phyloP scores from a whole-genome alignment of 1,140 invertebrate species.

The Plodia interpunctella region DNA sequence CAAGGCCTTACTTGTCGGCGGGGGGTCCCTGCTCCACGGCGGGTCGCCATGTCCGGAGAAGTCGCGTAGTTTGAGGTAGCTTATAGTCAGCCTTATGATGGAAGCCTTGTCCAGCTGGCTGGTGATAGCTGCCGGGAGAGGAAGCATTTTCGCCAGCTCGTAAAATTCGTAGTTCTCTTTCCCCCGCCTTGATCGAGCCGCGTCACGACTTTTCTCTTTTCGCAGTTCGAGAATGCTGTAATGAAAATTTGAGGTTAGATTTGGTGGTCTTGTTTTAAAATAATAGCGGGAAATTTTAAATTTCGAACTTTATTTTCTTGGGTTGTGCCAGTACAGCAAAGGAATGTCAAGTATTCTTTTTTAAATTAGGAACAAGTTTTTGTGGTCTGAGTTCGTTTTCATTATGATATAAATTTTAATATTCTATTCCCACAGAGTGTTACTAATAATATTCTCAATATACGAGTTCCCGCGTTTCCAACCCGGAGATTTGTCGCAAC shows the following conservation, averaged over 20 bases:
- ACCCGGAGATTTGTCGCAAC: background rate
- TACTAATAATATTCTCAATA: background rate
- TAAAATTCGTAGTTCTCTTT: conserved; percentile 99
- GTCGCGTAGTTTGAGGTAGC: conserved; percentile 96
- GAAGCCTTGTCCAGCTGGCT: conserved; percentile 99
- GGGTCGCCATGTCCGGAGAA: conserved; percentile 97
- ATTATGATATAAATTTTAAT: too few relatives aligned
- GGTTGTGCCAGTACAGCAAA: too few relatives aligned
- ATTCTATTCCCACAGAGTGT: too few relatives aligned
- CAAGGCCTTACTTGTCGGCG: conserved; percentile 85
- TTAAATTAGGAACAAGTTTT: too few relatives aligned
- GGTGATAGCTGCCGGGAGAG: conserved; percentile 96
- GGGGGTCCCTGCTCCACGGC: conserved; percentile 91
- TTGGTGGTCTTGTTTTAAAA: background rate
- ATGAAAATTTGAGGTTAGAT: conserved; percentile 54
- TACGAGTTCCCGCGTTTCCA: background rate
- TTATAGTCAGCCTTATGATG: conserved; percentile 98
- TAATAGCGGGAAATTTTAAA: too few relatives aligned
- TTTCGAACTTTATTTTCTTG: background rate
- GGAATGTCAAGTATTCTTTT: too few relatives aligned
- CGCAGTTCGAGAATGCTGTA: conserved; percentile 96
- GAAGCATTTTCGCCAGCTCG: conserved; percentile 98
- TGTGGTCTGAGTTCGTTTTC: too few relatives aligned
- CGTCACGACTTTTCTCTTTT: conserved; percentile 98
- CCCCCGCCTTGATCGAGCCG: conserved; percentile 93